Evolutionary conservation across 2,113 vertebrate genomes (phyloP), one percentile per base, ranked within the genome.

Genomic region (Amphiprion ocellaris): DNA sequence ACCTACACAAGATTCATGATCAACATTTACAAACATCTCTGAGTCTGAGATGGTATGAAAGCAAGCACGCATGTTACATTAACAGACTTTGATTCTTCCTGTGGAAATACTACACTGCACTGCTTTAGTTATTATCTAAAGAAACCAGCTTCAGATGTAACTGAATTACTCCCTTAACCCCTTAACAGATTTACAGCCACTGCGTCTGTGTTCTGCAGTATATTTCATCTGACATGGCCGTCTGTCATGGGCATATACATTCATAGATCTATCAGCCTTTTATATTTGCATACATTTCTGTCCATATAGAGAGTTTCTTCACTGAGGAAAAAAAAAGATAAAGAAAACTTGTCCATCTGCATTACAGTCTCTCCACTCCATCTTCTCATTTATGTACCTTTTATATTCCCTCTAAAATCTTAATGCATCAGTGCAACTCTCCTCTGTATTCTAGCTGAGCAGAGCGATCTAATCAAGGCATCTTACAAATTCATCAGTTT

Each of bases 401-500:
- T 82, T 80, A 82, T 70, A 86, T 85, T 69, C 65, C 16, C 52
- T 82, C 78, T 69, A 77, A 85, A 70, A 77, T 52, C 53, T 44
- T 69, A 52, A 83, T 61, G 53, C 61, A 77, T 66, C 68, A 84
- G 63, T 55, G 52, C 39, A 74, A 77, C 46, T 79, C 78, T 83
- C 67, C 70, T 90, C 75, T 83, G 69, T 73, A 84, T 84, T 87
- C 73, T 49, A 62, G 26, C 26, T 11, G 4, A 74, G 85, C 30
- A 66, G 55, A 60, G 64, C 49, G 70, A 86, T 84, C 84, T 74
- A 87, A 87, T 89, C 89, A 90, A 86, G 61, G 85, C 79, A 84
- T 89, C 79, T 74, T 85, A 68, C 50, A 75, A 85, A 82, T 84
- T 87, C 88, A 89, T 92, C 85, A 72, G 16, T 72, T 85, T 78